Evolutionary conservation across 2,113 vertebrate genomes (phyloP), one percentile per base, ranked within the genome.

Genomic region (Struthidea cinerea): DNA sequence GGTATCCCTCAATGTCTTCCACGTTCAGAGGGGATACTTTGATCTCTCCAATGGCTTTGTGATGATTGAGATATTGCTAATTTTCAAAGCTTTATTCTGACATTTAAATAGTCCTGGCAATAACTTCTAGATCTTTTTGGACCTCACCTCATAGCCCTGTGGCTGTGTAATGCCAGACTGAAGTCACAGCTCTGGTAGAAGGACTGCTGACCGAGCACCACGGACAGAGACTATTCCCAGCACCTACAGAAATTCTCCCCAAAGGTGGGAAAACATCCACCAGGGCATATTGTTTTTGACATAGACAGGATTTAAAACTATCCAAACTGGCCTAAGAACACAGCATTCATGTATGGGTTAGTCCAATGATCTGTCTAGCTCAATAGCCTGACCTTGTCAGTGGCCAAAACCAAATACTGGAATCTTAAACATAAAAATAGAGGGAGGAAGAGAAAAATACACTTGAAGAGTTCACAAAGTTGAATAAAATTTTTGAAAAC

Each of bases 171-270:
- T 41, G 20, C 20, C 78, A 57, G 35, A 16, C 10, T 44, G 73
- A 67, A 91, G 61, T 71, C 57, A 41, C 56, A 68, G n/a, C 30
- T 76, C 33, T 28, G 23, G 39, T 24, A 37, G 76, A 68, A 17
- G 0, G 4, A 10, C 12, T 79, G 8, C 47, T 90, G 52, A 28
- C 84, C 0, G 1, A 97, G 92, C 86, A 97, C 95, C 96, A 97
- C 59, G 90, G 85, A 97, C 96, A 96, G 92, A 92, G 95, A 39
- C 71, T 59, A 4, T 47, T 80, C 46, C 74, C 49, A 55, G 26
- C 27, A 41, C 4, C 50, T 50, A 20, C 1, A 20, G 71, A 87
- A 77, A 57, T 65, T 33, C 12, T 23, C 13, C 17, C 2, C 1
- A 76, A 82, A 84, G 5, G 16, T 65, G 50, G 76, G 47, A 83